Conservation (phyloP, 2,113 vertebrate species). For the Fulmarus glacialis region DNA sequence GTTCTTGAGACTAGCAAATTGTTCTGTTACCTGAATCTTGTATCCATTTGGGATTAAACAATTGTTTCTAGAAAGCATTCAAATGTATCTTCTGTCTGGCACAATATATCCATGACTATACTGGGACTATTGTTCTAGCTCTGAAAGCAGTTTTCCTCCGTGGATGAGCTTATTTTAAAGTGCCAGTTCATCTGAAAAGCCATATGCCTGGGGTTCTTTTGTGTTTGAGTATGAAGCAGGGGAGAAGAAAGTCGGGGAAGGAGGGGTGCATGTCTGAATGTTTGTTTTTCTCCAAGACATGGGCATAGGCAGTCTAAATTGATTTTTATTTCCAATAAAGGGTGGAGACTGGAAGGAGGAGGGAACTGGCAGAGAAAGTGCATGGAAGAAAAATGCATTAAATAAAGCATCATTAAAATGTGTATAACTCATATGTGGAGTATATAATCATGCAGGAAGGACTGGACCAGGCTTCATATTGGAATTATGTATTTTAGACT, state of each 20-base stretch:
- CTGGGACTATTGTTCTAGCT: constrained; percentile 27
- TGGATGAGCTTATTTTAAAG: constrained; percentile 55
- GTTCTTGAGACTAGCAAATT: background rate
- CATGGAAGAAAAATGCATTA: constrained; percentile 10
- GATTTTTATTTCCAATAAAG: constrained; percentile 54
- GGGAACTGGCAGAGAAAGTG: background rate
- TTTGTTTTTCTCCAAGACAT: background rate
- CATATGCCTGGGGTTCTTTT: background rate
- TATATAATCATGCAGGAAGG: background rate
- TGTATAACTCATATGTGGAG: background rate
- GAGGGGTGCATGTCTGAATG: background rate
- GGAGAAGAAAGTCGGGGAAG: background rate
- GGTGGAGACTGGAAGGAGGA: background rate
- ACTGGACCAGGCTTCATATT: background rate
- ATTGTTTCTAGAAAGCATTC: constrained; percentile 22
- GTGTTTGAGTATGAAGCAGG: background rate
- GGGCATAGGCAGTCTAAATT: constrained; percentile 27
- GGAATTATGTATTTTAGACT: background rate
- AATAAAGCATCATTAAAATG: background rate
- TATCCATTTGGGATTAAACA: constrained; percentile 31
- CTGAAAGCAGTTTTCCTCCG: constrained; percentile 43
- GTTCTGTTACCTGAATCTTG: background rate
- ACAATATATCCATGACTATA: constrained; percentile 36
- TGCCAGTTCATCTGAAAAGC: constrained; percentile 59
- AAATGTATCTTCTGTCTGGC: constrained; percentile 40